Conservation (phyloP, 1,140 invertebrate species). For the Bombus superbus region DNA sequence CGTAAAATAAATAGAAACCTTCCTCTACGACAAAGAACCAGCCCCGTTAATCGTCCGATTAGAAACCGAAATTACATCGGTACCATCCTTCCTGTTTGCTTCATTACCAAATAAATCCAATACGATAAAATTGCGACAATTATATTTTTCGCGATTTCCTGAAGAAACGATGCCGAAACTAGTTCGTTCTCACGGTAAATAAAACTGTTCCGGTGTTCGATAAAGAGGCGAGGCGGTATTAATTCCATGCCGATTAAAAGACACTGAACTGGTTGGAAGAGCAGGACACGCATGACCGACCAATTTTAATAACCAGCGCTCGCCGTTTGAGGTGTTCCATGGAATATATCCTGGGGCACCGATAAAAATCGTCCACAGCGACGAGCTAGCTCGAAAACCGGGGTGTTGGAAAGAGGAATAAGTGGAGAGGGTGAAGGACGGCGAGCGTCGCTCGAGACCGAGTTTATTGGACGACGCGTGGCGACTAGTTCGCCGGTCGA, state of each 20-base stretch:
- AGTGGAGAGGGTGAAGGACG: neutral
- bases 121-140: neutral
- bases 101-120: neutral
- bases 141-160: neutral
- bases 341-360: neutral
- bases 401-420: neutral
- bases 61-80: neutral
- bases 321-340: slow-evolving; percentile 2
- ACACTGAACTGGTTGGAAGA: neutral
- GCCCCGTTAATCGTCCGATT: neutral
- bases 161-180: neutral
- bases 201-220: neutral
- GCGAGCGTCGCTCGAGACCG: slow-evolving; percentile 3
- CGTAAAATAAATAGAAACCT: neutral
- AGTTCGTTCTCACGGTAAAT: neutral
- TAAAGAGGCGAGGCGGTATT: neutral
- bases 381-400: neutral
- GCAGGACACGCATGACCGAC: neutral
- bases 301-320: slow-evolving; percentile 29
- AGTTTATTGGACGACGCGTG: slow-evolving; percentile 29
- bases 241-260: slow-evolving; percentile 1
- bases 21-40: neutral
- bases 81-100: neutral
- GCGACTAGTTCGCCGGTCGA: slow-evolving; percentile 7
- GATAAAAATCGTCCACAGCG: slow-evolving; percentile 8